Evolutionary conservation across 1,140 invertebrate genomes (phyloP), one percentile per base, ranked within the genome.

Genomic region (Drosophila carrolli): DNA sequence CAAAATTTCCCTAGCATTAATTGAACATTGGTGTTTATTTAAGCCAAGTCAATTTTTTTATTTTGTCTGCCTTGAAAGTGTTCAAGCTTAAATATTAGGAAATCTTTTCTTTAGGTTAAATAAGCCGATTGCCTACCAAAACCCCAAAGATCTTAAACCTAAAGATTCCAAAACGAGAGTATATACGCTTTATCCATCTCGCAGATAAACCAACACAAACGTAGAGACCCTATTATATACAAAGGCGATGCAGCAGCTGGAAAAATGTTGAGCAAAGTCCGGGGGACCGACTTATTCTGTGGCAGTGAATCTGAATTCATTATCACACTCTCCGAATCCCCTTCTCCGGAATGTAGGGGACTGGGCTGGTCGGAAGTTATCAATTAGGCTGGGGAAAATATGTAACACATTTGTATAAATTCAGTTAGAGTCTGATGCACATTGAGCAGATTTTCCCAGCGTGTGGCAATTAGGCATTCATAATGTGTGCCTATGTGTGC

Each of bases 351-450:
- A 53, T 48, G 37, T 43, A 59, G 40, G 67, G 62, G 32, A 57
- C 50, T 71, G 43, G 72, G 51, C 70, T 65, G 80, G 81, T 89
- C 84, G 84, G 84, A 89, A 89, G 81, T 70, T 73, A 89, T 89
- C 85, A 89, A 89, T 89, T 89, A 89, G 84, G 85, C 77, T 41
- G 68, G 47, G 75, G 76, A 82, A 84, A 89, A 84, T 89, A 66
- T 89, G 84, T 89, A 78, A 89, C 84, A 89, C 73, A 89, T 84
- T 89, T 89, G 84, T 89, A 84, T 84, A 89, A 89, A 90, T 89
- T 88, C 79, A 73, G 73, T 89, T 84, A 89, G 84, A 77, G 78
- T 75, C 60, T 60, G 59, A 55, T 51, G 46, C 41, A 59, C 59
- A 79, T 66, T 73, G 62, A 76, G 57, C 41, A 72, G 67, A 61